Conservation (phyloP, 2,888 invertebrate species). For the Dichetophora obliterata region DNA sequence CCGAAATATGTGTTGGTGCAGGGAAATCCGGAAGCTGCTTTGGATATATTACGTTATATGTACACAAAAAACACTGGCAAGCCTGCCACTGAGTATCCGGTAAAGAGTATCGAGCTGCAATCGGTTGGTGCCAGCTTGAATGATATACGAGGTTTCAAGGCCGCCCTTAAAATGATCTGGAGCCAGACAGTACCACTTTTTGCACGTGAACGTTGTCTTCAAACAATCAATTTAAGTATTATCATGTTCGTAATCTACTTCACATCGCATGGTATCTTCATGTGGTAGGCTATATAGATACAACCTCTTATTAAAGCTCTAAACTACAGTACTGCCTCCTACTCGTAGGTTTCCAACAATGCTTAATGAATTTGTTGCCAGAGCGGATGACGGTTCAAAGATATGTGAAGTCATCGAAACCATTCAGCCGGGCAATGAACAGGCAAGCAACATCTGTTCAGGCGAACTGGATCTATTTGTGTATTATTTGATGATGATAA, state of each 20-base stretch:
- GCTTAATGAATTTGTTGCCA: constrained; percentile 60
- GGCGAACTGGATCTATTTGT: constrained; percentile 74
- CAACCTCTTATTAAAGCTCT: too few species aligned
- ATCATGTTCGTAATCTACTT: constrained; percentile 60
- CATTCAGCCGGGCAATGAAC: not conserved
- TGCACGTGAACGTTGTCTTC: constrained; percentile 53
- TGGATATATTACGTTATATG: constrained; percentile 74
- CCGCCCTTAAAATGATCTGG: constrained; percentile 63
- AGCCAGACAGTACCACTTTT: constrained; percentile 65
- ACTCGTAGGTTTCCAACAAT: constrained; percentile 63
- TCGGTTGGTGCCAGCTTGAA: constrained; percentile 58
- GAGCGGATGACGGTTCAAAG: constrained; percentile 64
- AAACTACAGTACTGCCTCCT: not conserved
- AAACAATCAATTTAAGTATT: constrained; percentile 63
- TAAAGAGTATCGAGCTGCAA: constrained; percentile 62
- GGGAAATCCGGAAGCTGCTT: constrained; percentile 74
- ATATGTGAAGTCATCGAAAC: constrained; percentile 55
- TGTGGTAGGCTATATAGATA: constrained; percentile 59
- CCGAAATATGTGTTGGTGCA: constrained; percentile 79
- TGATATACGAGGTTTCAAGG: constrained; percentile 57
- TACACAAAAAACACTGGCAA: constrained; percentile 72
- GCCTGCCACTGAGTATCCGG: constrained; percentile 71
- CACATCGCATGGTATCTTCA: constrained; percentile 65
- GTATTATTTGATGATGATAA: constrained; percentile 77
- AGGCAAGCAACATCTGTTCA: constrained; percentile 66